phyloP scores from a whole-genome alignment of 2,888 invertebrate species.

The Watsonalla binaria region DNA sequence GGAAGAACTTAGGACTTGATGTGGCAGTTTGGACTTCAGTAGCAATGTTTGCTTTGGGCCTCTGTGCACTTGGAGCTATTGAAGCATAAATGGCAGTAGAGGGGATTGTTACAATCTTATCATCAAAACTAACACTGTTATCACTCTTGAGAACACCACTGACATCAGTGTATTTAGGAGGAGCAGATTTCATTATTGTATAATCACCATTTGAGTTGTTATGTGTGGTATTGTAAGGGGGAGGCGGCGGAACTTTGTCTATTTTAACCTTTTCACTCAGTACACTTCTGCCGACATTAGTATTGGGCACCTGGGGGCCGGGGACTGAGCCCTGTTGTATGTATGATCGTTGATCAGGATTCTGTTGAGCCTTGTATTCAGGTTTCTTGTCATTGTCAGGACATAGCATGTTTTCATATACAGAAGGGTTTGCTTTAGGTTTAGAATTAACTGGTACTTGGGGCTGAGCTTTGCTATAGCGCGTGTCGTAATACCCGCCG shows the following conservation, averaged over 20 bases:
- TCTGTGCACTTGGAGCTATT: conserved; percentile 74
- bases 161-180: conserved; percentile 71
- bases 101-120: conserved; percentile 66
- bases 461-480: conserved; percentile 87
- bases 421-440: conserved; percentile 56
- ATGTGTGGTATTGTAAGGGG: conserved; percentile 50
- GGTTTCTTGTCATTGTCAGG: conserved; percentile 63
- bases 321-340: conserved; percentile 65
- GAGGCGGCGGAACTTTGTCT: conserved; percentile 76
- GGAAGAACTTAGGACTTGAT: conserved; percentile 77
- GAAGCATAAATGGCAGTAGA: conserved; percentile 76
- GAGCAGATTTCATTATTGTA: conserved; percentile 72
- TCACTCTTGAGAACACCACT: conserved; percentile 62
- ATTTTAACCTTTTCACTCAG: conserved; percentile 69
- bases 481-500: conserved; percentile 74
- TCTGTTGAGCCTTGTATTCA: conserved; percentile 55
- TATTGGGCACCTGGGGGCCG: conserved; percentile 66
- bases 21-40: conserved; percentile 76
- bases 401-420: conserved; percentile 74
- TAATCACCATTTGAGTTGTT: conserved; percentile 65
- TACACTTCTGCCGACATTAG: conserved; percentile 47
- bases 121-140: conserved; percentile 57
- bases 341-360: conserved; percentile 51
- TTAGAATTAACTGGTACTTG: conserved; percentile 83
- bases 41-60: conserved; percentile 74